These are phyloP conservation scores for Biston stratarius DNA, from an alignment of 2,888 invertebrate species.

Conservation along the genomic window DNA sequence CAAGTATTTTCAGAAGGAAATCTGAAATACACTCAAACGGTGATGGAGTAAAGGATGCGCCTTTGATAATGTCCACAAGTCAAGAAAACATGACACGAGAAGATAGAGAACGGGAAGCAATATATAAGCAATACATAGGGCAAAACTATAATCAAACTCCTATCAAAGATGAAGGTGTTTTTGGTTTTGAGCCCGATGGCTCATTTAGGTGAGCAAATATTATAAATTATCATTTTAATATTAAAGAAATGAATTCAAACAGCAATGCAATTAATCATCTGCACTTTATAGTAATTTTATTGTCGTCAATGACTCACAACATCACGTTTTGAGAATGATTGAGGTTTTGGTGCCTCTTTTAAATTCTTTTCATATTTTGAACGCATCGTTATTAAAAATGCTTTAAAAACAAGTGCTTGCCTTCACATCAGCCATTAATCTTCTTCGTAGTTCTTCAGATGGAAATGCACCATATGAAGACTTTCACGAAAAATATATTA, in stretches of 20 bases:
- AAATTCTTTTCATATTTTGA: slow-evolving; percentile 16
- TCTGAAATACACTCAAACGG: slow-evolving; percentile 71
- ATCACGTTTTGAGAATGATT: background rate
- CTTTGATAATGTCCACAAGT: slow-evolving; percentile 86
- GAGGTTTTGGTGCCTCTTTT: background rate
- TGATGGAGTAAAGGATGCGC: slow-evolving; percentile 80
- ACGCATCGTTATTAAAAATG: slow-evolving; percentile 1
- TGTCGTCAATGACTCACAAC: slow-evolving; percentile 11
- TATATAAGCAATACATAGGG: slow-evolving; percentile 74
- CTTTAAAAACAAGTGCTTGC: slow-evolving; percentile 52
- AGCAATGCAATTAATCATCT: slow-evolving; percentile 23
- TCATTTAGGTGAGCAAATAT: slow-evolving; percentile 75
- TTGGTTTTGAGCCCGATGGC: slow-evolving; percentile 83
- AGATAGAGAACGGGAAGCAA: slow-evolving; percentile 78
- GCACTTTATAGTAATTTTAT: slow-evolving; percentile 19
- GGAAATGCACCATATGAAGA: slow-evolving; percentile 89
- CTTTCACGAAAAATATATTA: slow-evolving; percentile 93
- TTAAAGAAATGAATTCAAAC: slow-evolving; percentile 7
- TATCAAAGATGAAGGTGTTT: slow-evolving; percentile 87
- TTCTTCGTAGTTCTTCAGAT: slow-evolving; percentile 86
- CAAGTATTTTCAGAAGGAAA: slow-evolving; percentile 71
- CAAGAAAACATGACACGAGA: slow-evolving; percentile 87
- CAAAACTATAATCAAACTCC: slow-evolving; percentile 86
- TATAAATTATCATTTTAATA: background rate
- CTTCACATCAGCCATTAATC: slow-evolving; percentile 71